Conservation (phyloP, 2,888 invertebrate genomes). For the Heteropelma amictum region DNA sequence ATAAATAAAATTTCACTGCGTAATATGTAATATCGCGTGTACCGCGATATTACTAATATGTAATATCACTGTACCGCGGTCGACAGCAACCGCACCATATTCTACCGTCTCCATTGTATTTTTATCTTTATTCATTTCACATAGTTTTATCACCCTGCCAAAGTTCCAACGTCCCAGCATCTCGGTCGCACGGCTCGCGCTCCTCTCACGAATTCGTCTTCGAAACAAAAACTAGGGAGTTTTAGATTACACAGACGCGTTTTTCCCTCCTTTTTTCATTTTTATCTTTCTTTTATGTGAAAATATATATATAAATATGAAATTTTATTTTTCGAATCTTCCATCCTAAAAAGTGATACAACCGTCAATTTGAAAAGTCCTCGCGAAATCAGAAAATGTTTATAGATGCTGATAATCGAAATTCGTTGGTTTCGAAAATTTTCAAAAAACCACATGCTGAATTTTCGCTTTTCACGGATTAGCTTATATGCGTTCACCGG, state of each 20-base stretch:
- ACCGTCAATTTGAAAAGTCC: no score
- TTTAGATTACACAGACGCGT: conserved; percentile 39
- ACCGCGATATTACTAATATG: no score
- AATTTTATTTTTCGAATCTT: neutral
- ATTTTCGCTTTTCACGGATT: no score
- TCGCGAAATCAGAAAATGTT: no score
- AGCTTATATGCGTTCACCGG: no score
- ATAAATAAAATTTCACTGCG: conserved; percentile 71
- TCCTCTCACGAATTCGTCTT: conserved; percentile 20
- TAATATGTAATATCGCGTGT: conserved; percentile 72
- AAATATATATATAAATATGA: neutral
- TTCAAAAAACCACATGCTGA: no score
- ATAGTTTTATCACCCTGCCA: conserved; percentile 66
- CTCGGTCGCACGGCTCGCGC: conserved; percentile 21
- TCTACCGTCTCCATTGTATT: conserved; percentile 60
- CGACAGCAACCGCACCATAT: conserved; percentile 24
- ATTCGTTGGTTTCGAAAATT: no score
- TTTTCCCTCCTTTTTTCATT: neutral
- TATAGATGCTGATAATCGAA: no score
- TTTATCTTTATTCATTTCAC: conserved; percentile 72
- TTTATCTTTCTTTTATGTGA: neutral
- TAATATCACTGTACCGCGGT: no score
- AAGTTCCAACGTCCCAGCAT: conserved; percentile 45
- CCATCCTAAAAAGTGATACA: no score
- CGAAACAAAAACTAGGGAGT: conserved; percentile 46